A percentile compares a stretch with the other conserved stretches of the same genome.
These are phyloP conservation scores for Rutpela maculata DNA, from an alignment of 2,888 invertebrate species.

Conservation along the genomic window DNA sequence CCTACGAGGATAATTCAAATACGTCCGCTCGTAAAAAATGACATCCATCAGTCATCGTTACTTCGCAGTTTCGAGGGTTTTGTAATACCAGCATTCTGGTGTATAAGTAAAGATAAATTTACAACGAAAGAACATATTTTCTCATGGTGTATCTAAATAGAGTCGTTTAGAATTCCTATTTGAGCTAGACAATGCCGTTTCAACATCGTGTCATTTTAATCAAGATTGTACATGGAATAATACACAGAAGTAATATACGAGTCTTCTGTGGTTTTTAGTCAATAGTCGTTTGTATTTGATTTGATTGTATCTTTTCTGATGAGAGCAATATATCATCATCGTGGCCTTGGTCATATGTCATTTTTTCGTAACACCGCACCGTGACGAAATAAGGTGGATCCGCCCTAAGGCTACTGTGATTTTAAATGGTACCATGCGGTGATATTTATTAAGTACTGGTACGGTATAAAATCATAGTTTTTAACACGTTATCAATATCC, in stretches of 20 bases:
- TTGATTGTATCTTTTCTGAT: conserved; percentile 44
- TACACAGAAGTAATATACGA: conserved; percentile 16
- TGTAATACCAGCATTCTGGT: conserved; percentile 10
- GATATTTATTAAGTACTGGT: too few relatives aligned
- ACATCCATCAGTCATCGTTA: conserved; percentile 16
- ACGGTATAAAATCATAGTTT: too few relatives aligned
- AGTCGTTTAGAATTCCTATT: conserved; percentile 33
- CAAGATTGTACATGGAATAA: conserved; percentile 32
- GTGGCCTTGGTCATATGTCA: neutral
- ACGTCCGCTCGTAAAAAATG: conserved; percentile 29
- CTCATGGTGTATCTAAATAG: conserved; percentile 27
- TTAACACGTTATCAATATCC: too few relatives aligned
- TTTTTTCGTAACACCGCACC: neutral
- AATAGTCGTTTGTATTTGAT: conserved; percentile 44
- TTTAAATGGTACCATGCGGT: too few relatives aligned
- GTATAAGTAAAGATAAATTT: conserved; percentile 11
- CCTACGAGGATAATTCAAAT: conserved; percentile 44
- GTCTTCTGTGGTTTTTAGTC: conserved; percentile 37
- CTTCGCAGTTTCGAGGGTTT: conserved; percentile 2
- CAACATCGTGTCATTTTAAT: conserved; percentile 52
- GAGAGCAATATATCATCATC: conserved; percentile 40
- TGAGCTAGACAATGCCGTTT: conserved; percentile 52
- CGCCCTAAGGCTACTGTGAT: neutral
- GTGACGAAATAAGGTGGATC: conserved; percentile 20
- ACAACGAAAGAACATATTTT: conserved; percentile 19